These are phyloP conservation scores for Ochropacha duplaris DNA, from an alignment of 2,888 invertebrate genomes.

Conservation along the genomic window DNA sequence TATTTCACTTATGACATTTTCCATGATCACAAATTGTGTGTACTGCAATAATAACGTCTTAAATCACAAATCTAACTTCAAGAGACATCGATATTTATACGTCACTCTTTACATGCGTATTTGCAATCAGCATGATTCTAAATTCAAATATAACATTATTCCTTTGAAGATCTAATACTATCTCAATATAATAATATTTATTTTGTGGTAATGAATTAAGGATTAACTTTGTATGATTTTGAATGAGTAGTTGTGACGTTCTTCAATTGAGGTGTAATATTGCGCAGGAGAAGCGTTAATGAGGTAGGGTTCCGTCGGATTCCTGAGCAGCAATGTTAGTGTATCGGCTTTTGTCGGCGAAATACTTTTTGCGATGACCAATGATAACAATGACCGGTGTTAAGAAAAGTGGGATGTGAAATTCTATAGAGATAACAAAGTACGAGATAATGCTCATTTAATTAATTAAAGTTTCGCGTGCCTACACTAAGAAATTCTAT, in stretches of 20 bases:
- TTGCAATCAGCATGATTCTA: background rate
- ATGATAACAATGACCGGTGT: conserved; percentile 77
- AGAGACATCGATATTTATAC: background rate
- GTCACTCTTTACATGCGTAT: background rate
- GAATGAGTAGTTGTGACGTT: conserved; percentile 38
- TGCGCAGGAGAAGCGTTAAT: conserved; percentile 74
- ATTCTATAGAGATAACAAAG: conserved; percentile 60
- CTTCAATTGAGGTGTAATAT: conserved; percentile 30
- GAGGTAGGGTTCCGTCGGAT: conserved; percentile 73
- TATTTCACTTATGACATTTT: background rate
- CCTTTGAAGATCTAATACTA: background rate
- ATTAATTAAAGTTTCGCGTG: conserved; percentile 60
- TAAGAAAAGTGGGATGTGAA: conserved; percentile 62
- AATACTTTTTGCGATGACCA: conserved; percentile 77
- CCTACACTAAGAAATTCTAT: conserved; percentile 24
- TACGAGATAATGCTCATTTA: conserved; percentile 56
- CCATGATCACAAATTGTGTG: background rate
- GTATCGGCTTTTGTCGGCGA: conserved; percentile 79
- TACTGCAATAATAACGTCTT: conserved; percentile 20
- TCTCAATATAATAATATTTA: conserved; percentile 18
- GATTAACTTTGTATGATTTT: conserved; percentile 8
- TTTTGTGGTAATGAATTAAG: conserved; percentile 12
- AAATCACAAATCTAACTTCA: conserved; percentile 8
- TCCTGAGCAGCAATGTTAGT: conserved; percentile 70
- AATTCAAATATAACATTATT: background rate